Evolutionary conservation across 2,113 vertebrate genomes (phyloP).

Genomic region (Zosterops hypoxanthus): DNA sequence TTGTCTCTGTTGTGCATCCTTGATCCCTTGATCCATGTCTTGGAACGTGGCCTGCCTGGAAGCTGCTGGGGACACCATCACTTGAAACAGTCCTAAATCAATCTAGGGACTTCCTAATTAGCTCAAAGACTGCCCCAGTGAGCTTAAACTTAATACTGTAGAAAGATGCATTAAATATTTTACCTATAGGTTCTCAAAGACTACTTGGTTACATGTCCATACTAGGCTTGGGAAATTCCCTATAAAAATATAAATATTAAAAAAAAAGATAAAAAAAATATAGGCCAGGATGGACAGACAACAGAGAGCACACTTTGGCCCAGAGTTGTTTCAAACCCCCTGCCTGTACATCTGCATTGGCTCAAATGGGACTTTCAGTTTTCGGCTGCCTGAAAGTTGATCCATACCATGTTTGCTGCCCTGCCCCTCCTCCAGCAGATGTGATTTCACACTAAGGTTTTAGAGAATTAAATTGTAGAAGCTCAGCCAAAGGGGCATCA

Average conservation of each 20-base stretch:
- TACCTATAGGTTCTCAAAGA: neutral
- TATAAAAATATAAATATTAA: too few relatives aligned
- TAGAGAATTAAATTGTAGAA: neutral
- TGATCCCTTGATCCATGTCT: neutral
- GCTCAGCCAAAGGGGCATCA: neutral
- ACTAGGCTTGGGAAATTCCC: neutral
- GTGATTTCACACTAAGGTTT: constrained; percentile 28
- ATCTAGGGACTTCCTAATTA: neutral
- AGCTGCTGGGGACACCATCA: neutral
- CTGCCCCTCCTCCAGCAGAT: constrained; percentile 12
- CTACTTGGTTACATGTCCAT: neutral
- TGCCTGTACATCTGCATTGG: neutral
- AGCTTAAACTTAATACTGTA: neutral
- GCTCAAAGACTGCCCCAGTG: neutral
- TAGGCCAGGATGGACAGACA: neutral
- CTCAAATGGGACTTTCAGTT: neutral
- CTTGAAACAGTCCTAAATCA: neutral
- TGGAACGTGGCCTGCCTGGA: neutral
- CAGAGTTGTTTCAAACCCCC: neutral
- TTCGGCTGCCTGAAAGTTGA: neutral
- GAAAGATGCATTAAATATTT: neutral
- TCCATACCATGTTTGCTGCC: neutral
- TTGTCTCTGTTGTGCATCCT: neutral
- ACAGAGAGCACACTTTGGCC: neutral
- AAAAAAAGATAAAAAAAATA: neutral